Evolutionary conservation across 2,113 vertebrate genomes (phyloP).

Genomic region (Sander lucioperca): DNA sequence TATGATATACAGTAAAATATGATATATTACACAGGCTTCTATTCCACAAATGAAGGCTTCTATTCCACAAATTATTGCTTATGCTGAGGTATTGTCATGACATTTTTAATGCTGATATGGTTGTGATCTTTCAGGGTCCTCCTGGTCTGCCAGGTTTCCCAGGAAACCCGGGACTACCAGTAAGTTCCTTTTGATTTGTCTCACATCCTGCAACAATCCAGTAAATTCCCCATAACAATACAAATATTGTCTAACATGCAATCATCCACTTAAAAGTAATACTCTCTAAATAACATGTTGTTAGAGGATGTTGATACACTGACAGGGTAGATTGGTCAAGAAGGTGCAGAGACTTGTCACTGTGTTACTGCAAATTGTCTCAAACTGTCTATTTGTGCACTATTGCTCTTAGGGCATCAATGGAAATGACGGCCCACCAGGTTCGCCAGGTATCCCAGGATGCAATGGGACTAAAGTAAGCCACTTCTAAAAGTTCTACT

Average conservation of each 20-base stretch:
- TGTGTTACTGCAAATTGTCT: background rate
- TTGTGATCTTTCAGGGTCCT: conserved; percentile 87
- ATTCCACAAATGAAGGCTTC: background rate
- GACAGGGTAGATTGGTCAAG: no score
- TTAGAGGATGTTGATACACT: background rate
- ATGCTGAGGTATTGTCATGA: background rate
- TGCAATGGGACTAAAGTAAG: conserved; percentile 98
- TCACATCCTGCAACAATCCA: conserved; percentile 10
- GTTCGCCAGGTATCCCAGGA: conserved; percentile 93
- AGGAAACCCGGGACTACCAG: conserved; percentile 95
- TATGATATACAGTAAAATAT: background rate
- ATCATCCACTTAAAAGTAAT: background rate
- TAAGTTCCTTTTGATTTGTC: conserved; percentile 78
- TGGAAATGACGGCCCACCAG: conserved; percentile 94
- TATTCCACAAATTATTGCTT: background rate
- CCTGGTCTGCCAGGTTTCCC: conserved; percentile 91
- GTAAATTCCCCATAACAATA: background rate
- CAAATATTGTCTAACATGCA: background rate
- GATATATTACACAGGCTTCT: background rate
- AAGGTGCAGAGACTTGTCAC: background rate
- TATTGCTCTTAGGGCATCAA: conserved; percentile 89
- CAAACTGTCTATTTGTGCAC: conserved; percentile 23
- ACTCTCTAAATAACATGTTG: background rate
- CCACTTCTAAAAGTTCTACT: background rate
- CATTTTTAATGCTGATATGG: conserved; percentile 11